Percentiles rank a stretch among this genome's conserved stretches.
Conservation (phyloP, 2,113 vertebrate genomes). For the Cephalopholis sonnerati region DNA sequence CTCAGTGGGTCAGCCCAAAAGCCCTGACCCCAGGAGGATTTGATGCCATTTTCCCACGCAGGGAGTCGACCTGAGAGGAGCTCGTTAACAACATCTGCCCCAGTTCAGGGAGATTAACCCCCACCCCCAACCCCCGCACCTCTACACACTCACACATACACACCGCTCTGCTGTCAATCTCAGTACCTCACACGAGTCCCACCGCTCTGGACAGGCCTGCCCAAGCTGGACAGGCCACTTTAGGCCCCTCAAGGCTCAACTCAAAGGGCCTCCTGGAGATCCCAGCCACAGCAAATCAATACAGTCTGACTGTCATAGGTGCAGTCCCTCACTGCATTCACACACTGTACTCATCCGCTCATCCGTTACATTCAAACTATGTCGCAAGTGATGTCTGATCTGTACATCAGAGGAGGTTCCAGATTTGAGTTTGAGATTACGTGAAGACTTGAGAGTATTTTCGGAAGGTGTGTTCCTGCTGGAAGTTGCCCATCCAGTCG, state of each 20-base stretch:
- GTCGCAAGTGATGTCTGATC: constrained; percentile 38
- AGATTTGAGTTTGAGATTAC: constrained; percentile 66
- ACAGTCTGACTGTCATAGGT: constrained; percentile 48
- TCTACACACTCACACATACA: constrained; percentile 64
- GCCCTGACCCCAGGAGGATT: constrained; percentile 87
- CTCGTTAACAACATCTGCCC: constrained; percentile 89
- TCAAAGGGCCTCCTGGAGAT: constrained; percentile 51
- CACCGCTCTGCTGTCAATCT: constrained; percentile 79
- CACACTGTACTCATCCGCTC: constrained; percentile 17
- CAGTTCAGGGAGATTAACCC: constrained; percentile 87
- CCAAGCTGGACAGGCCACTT: constrained; percentile 60
- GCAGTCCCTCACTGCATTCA: constrained; percentile 10
- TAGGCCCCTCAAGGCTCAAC: constrained; percentile 55
- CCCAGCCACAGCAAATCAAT: constrained; percentile 66
- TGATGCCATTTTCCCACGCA: constrained; percentile 88
- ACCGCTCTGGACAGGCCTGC: constrained; percentile 70
- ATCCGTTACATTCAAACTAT: constrained; percentile 50
- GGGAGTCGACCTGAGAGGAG: constrained; percentile 86
- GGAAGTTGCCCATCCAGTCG: constrained; percentile 74
- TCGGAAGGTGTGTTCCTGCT: constrained; percentile 67
- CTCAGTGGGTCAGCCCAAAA: constrained; percentile 84
- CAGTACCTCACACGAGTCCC: constrained; percentile 70
- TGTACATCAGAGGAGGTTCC: constrained; percentile 30
- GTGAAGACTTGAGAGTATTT: constrained; percentile 19
- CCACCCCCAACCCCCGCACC: constrained; percentile 72